Evolutionary conservation across 2,888 invertebrate genomes (phyloP), one percentile per base, ranked within the genome.

Genomic region (Adelphocoris suturalis): DNA sequence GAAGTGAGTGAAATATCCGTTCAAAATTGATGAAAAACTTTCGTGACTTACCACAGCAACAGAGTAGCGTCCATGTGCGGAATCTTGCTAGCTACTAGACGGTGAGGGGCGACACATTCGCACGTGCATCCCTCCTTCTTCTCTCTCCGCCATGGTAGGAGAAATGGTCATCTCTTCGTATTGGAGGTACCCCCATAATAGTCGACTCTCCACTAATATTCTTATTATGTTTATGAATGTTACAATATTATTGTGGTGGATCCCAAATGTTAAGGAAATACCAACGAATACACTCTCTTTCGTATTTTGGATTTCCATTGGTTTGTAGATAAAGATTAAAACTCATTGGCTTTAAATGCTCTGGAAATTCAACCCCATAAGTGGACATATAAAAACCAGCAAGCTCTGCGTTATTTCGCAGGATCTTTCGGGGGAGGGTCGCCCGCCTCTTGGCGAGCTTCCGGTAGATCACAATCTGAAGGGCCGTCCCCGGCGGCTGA

Each of bases 111-210:
- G 68, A 16, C 68, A 9, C 23, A 68, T 68, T 68, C 68, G 68
- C n/a, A 68, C 68, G 68, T 68, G 68, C 68, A 68, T 68, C 23
- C 68, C 68, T 68, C 16, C 7, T 68, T 23, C 68, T n/a, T 16
- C 68, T 23, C n/a, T 68, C 68, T 12, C 68, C 23, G 16, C 68
- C 68, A 23, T 68, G 68, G 68, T 68, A 68, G 68, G 68, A 68
- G 68, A 68, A 68, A 68, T 68, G 68, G 68, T n/a, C 68, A 68
- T n/a, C 68, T 68, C 68, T n/a, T n/a, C 68, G 68, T 68, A 68
- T 68, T 68, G 7, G 68, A n/a, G 68, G 68, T 19, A 23, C n/a
- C 68, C 23, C 68, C 68, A 68, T 68, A 68, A 68, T 68, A 68
- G 68, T 9, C 68, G 68, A 68, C 68, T 68, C 68, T 68, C 68